Conservation (phyloP, 2,797 vertebrate species). For the Masticophis lateralis region DNA sequence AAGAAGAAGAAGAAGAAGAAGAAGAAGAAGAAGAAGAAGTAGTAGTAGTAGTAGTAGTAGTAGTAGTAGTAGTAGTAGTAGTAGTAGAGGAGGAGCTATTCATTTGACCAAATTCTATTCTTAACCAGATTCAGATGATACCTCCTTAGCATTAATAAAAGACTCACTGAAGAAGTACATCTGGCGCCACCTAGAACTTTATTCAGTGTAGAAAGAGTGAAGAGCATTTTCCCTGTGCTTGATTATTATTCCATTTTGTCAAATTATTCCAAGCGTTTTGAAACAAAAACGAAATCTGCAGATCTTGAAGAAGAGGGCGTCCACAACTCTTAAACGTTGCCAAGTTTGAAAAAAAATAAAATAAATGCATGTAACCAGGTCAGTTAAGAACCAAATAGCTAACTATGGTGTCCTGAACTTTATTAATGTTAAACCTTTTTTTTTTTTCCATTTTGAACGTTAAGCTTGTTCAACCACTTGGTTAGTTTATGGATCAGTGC, state of each 20-base stretch:
- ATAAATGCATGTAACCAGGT: background rate
- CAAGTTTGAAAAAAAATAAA: background rate
- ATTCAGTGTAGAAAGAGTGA: background rate
- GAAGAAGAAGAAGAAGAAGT: too few species aligned
- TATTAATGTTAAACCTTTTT: background rate
- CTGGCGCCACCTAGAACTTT: background rate
- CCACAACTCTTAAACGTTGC: background rate
- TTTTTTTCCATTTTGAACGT: background rate
- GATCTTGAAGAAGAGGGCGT: too few species aligned
- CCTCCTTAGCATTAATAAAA: background rate
- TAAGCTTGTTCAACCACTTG: background rate
- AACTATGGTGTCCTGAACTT: background rate
- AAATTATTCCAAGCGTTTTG: background rate
- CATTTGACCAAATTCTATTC: background rate
- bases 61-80: too few species aligned
- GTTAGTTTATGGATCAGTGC: background rate
- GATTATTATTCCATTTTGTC: background rate
- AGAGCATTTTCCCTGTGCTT: background rate
- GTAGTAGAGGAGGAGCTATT: too few species aligned
- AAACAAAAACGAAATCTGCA: background rate
- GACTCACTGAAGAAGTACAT: background rate
- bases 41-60: too few species aligned
- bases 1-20: too few species aligned
- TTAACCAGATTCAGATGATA: background rate
- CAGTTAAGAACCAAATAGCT: background rate